Evolutionary conservation across 2,888 invertebrate genomes (phyloP), one percentile per base, ranked within the genome.

Genomic region (Heteromurus nitidus): DNA sequence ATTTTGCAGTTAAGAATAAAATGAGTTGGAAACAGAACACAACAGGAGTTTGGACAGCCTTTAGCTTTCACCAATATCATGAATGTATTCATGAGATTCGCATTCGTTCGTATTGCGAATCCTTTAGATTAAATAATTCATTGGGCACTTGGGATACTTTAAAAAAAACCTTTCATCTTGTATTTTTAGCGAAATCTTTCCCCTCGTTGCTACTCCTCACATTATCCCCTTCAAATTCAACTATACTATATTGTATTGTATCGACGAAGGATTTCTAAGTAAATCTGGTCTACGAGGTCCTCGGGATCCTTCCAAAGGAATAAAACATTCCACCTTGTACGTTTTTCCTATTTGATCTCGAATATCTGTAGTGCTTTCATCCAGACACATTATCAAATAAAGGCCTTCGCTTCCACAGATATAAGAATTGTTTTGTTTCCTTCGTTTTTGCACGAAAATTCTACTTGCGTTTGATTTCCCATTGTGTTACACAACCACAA

Each of bases 71-170:
- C n/a, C n/a, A n/a, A 3, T 47, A 11, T 20, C 50, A 50, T 50
- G 50, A 50, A 50, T 50, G 50, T 9, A 50, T 50, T 50, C 50
- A 50, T 50, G 50, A 50, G 20, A 20, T 36, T n/a, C n/a, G 20
- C n/a, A 50, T 9, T 20, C 18, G 1, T 20, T 1, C 9, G 50
- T 18, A 3, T 3, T 47, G 47, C 11, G n/a, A 9, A 47, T n/a
- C 47, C n/a, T 3, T 7, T n/a, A 47, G 18, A n/a, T n/a, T 2
- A 36, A 36, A 36, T 36, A 36, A 36, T 50, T 50, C 50, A 18
- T 50, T 18, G 20, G 50, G 20, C 50, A 44, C 44, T 2, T n/a
- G 44, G 44, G 11, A 13, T n/a, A 9, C 16, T 44, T 44, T 13
- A 13, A 2, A n/a, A 44, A 44, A 44, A 44, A 44, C 2, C n/a